Evolutionary conservation across 2,888 invertebrate species (phyloP).

Genomic region (Pherbina coryleti): DNA sequence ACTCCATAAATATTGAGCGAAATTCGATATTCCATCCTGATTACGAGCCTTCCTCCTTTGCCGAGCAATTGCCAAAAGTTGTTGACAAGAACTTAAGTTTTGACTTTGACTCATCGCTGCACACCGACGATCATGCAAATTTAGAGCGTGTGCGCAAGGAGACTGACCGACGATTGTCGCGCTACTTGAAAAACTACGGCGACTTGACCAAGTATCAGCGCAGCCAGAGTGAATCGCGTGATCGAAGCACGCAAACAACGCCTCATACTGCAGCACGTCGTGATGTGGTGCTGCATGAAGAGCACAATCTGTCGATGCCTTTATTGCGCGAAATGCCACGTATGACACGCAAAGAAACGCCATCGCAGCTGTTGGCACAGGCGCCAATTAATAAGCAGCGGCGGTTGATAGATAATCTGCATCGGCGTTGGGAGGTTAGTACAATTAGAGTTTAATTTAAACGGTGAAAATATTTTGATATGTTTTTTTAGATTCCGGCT

Average conservation of each 20-base stretch:
- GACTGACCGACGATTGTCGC: slow-evolving; percentile 60
- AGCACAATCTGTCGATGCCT: slow-evolving; percentile 74
- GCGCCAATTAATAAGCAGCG: slow-evolving; percentile 42
- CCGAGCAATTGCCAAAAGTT: slow-evolving; percentile 51
- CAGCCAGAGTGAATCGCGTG: slow-evolving; percentile 57
- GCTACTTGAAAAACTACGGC: slow-evolving; percentile 66
- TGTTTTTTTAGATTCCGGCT: slow-evolving; percentile 73
- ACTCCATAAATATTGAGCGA: slow-evolving; percentile 60
- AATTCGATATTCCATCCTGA: slow-evolving; percentile 63
- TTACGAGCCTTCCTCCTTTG: slow-evolving; percentile 49
- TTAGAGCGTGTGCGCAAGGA: slow-evolving; percentile 60
- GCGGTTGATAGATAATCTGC: slow-evolving; percentile 63
- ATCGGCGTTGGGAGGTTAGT: slow-evolving; percentile 72
- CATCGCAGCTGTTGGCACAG: slow-evolving; percentile 22
- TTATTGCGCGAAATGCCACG: slow-evolving; percentile 73
- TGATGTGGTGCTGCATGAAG: slow-evolving; percentile 61
- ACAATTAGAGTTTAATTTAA: background rate
- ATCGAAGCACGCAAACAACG: slow-evolving; percentile 64
- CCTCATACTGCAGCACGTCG: slow-evolving; percentile 56
- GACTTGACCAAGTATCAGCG: slow-evolving; percentile 57
- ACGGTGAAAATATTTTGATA: background rate
- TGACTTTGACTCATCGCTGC: slow-evolving; percentile 51
- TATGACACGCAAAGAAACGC: slow-evolving; percentile 61
- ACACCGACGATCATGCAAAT: slow-evolving; percentile 54
- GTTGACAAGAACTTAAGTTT: slow-evolving; percentile 48